Evolutionary conservation across 1,140 invertebrate species (phyloP).

Genomic region (Eumeta japonica): DNA sequence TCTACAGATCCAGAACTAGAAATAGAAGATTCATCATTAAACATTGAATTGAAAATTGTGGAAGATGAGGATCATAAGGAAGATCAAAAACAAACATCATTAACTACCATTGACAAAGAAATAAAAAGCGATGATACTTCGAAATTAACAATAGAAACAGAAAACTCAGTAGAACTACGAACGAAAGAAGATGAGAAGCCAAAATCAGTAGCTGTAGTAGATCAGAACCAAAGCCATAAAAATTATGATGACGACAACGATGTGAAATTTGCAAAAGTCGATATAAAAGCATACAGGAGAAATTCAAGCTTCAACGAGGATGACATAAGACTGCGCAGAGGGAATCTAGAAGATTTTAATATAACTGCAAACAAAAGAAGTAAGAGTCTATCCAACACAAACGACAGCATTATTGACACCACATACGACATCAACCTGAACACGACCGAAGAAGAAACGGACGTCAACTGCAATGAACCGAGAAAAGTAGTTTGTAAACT

Average conservation of each 20-base stretch:
- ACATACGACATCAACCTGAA: slow-evolving; percentile 39
- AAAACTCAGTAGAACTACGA: too few relatives aligned
- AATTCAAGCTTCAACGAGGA: slow-evolving; percentile 51
- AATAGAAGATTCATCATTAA: slow-evolving; percentile 39
- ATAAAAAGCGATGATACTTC: slow-evolving; percentile 2
- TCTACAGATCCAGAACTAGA: slow-evolving; percentile 26
- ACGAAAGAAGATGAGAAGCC: slow-evolving; percentile 19
- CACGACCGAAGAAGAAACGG: slow-evolving; percentile 11
- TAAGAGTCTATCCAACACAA: slow-evolving; percentile 41
- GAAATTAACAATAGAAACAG: slow-evolving; percentile 7
- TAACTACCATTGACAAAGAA: too few relatives aligned
- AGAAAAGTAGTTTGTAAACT: slow-evolving; percentile 46
- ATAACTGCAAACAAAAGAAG: slow-evolving; percentile 37
- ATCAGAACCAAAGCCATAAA: background rate
- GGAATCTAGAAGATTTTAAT: slow-evolving; percentile 46
- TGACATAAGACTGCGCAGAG: slow-evolving; percentile 39
- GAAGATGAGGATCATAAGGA: too few relatives aligned
- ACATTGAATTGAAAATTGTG: slow-evolving; percentile 51
- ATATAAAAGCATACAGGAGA: slow-evolving; percentile 43
- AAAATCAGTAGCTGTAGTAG: too few relatives aligned
- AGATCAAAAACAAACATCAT: too few relatives aligned
- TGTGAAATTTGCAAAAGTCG: slow-evolving; percentile 35
- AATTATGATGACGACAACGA: too few relatives aligned
- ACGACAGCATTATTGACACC: slow-evolving; percentile 19
- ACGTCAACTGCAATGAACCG: slow-evolving; percentile 38